Evolutionary conservation across 2,797 vertebrate genomes (phyloP).

Genomic region (Chaenodraco wilsoni): DNA sequence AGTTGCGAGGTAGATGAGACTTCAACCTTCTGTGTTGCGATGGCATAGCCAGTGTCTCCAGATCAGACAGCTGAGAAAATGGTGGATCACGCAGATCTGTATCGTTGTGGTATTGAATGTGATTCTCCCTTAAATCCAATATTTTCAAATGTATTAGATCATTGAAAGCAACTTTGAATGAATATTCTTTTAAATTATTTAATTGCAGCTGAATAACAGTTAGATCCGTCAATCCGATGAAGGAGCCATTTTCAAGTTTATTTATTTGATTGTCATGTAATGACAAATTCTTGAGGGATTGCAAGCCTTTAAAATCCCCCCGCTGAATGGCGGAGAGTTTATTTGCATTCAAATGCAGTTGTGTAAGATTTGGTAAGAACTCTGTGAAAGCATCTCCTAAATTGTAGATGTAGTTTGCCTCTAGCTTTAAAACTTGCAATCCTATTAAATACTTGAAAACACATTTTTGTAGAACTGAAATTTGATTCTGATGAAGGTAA

Average conservation of each 20-base stretch:
- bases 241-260: constrained; percentile 28
- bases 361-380: constrained; percentile 58
- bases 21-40: constrained; percentile 58
- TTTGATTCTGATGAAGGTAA: constrained; percentile 61
- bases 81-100: constrained; percentile 38
- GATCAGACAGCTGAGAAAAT: constrained; percentile 63
- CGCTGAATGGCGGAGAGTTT: constrained; percentile 37
- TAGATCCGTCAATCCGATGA: constrained; percentile 64
- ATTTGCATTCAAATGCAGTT: constrained; percentile 66
- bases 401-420: constrained; percentile 55
- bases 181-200: constrained; percentile 39
- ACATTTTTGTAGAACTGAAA: constrained; percentile 55
- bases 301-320: constrained; percentile 54
- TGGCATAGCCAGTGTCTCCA: constrained; percentile 59
- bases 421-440: constrained; percentile 66
- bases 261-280: constrained; percentile 68
- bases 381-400: constrained; percentile 56
- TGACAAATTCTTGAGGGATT: constrained; percentile 55
- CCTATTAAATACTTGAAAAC: constrained; percentile 61
- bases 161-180: constrained; percentile 38
- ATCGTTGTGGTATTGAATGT: constrained; percentile 8
- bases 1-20: constrained; percentile 65
- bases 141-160: constrained; percentile 60
- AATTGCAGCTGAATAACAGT: constrained; percentile 43
- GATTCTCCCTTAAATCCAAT: constrained; percentile 73